These are phyloP conservation scores for Anorthoa munda DNA, from an alignment of 2,888 invertebrate species.

Conservation along the genomic window DNA sequence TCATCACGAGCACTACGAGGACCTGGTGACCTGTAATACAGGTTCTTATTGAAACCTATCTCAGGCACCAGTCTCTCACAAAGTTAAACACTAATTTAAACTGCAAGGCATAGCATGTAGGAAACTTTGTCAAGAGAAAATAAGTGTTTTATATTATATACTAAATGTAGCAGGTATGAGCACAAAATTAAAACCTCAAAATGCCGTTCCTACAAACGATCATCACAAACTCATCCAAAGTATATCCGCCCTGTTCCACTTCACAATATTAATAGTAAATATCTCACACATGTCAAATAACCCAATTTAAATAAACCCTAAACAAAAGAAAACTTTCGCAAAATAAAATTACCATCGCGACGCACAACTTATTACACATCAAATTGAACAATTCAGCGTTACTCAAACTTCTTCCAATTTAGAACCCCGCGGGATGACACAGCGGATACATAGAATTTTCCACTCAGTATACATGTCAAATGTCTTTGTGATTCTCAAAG, in stretches of 20 bases:
- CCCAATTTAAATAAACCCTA: slow-evolving; percentile 17
- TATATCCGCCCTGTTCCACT: background rate
- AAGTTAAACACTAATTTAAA: too few species aligned
- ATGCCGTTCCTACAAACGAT: background rate
- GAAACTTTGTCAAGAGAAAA: too few species aligned
- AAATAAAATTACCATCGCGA: slow-evolving; percentile 48
- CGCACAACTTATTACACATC: slow-evolving; percentile 53
- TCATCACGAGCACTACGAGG: too few species aligned
- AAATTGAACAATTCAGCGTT: slow-evolving; percentile 54
- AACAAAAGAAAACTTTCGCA: slow-evolving; percentile 39
- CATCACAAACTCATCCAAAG: background rate
- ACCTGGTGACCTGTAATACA: too few species aligned
- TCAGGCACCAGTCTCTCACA: too few species aligned
- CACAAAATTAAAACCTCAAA: background rate
- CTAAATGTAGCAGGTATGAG: too few species aligned
- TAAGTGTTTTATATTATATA: too few species aligned
- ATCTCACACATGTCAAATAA: slow-evolving; percentile 13
- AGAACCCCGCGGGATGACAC: slow-evolving; percentile 49
- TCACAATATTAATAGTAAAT: slow-evolving; percentile 8
- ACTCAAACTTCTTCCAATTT: slow-evolving; percentile 61
- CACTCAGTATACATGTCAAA: slow-evolving; percentile 71
- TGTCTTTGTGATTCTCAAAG: slow-evolving; percentile 69
- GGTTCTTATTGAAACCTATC: too few species aligned
- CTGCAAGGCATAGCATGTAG: too few species aligned
- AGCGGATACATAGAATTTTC: slow-evolving; percentile 72